Percentiles rank a stretch among this genome's conserved stretches.
Conservation (phyloP, 2,888 invertebrate species). For the Tipula confusa region DNA sequence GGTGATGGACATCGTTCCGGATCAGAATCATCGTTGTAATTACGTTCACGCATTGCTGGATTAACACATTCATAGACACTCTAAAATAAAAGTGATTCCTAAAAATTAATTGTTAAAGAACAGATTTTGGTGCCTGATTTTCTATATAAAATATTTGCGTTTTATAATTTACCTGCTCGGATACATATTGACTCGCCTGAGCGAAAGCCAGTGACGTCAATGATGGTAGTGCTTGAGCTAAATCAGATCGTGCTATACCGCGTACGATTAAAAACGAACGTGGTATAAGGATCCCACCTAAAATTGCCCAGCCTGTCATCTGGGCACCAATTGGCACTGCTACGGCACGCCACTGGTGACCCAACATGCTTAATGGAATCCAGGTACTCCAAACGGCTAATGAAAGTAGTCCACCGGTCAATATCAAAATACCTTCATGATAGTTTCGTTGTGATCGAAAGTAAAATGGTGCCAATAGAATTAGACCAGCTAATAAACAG, state of each 20-base stretch:
- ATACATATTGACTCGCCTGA: conserved; percentile 49
- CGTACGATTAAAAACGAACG: conserved; percentile 64
- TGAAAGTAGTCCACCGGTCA: conserved; percentile 54
- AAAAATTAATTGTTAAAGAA: conserved; percentile 27
- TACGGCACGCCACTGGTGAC: conserved; percentile 55
- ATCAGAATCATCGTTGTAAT: conserved; percentile 32
- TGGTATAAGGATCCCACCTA: conserved; percentile 63
- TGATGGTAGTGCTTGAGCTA: conserved; percentile 55
- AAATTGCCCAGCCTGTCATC: conserved; percentile 58
- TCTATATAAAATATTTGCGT: neutral
- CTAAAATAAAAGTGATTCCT: conserved; percentile 41
- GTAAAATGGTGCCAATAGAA: conserved; percentile 58
- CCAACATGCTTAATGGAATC: conserved; percentile 54
- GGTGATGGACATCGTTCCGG: conserved; percentile 40
- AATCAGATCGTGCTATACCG: conserved; percentile 58
- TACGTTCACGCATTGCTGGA: conserved; percentile 51
- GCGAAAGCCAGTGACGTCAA: conserved; percentile 49
- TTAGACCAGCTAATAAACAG: conserved; percentile 55
- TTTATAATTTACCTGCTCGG: conserved; percentile 45
- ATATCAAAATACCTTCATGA: conserved; percentile 58
- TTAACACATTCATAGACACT: conserved; percentile 58
- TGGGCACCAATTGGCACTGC: conserved; percentile 59
- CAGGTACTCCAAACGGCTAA: conserved; percentile 59
- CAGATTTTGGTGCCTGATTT: neutral
- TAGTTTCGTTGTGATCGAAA: conserved; percentile 63